Percentiles rank a stretch among this genome's conserved stretches.
Conservation (phyloP, 2,113 vertebrate species). For the Ivindomyrus marchei region DNA sequence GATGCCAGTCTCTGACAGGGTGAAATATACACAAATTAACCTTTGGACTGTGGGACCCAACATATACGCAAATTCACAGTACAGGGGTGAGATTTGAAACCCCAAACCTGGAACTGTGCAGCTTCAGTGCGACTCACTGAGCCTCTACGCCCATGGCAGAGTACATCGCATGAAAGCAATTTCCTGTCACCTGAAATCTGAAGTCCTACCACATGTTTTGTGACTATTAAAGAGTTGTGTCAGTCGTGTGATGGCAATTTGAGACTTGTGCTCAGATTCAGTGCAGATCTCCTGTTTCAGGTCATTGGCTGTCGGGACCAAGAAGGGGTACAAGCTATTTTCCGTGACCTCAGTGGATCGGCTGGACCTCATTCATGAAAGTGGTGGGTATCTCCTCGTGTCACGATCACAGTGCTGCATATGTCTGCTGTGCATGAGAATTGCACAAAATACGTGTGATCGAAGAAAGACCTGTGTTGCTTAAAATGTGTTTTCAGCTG, state of each 20-base stretch:
- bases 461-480: background rate
- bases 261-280: background rate
- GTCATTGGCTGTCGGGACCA: constrained; percentile 85
- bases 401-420: background rate
- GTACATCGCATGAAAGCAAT: background rate
- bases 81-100: background rate
- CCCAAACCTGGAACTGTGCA: background rate
- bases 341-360: constrained; percentile 87
- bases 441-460: background rate
- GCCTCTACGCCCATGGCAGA: background rate
- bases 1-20: background rate
- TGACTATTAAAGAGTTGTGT: background rate
- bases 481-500: background rate
- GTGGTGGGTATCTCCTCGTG: constrained; percentile 63
- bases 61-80: background rate
- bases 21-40: background rate
- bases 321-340: constrained; percentile 83
- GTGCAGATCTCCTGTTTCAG: constrained; percentile 44
- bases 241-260: background rate
- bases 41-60: background rate
- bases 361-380: constrained; percentile 85
- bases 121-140: background rate
- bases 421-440: background rate
- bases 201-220: background rate
- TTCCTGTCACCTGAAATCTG: background rate